Conservation (phyloP, 2,797 vertebrate genomes). For the Psittacula echo region DNA sequence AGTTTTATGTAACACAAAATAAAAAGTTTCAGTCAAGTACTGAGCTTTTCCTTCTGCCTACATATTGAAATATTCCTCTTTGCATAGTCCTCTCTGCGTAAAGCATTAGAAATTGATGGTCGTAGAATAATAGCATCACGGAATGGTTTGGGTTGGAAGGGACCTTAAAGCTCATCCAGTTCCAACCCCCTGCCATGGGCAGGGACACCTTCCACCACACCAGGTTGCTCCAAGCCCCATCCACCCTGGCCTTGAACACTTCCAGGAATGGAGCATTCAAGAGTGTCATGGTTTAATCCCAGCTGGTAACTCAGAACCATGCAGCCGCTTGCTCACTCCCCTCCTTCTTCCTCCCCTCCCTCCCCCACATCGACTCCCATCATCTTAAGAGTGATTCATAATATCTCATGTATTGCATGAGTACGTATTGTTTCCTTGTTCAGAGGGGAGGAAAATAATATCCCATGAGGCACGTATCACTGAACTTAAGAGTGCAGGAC, state of each 20-base stretch:
- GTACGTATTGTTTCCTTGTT: background rate
- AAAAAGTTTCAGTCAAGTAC: conserved; percentile 11
- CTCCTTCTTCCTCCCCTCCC: background rate
- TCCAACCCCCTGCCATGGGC: background rate
- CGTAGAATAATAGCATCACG: background rate
- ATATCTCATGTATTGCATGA: background rate
- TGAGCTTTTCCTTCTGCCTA: conserved; percentile 25
- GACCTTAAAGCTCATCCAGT: background rate
- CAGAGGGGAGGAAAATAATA: background rate
- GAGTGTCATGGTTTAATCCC: background rate
- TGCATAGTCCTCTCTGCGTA: background rate
- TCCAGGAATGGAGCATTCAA: too few relatives aligned
- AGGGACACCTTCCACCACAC: background rate
- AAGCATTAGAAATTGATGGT: background rate
- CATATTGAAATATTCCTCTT: background rate
- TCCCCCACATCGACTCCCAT: background rate
- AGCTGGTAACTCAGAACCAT: background rate
- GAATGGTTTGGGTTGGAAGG: background rate
- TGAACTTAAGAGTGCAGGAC: background rate
- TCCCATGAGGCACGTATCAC: background rate
- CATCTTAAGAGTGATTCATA: background rate
- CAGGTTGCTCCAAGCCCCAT: background rate
- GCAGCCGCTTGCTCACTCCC: background rate
- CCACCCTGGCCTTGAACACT: background rate
- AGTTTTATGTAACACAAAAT: conserved; percentile 38